Percentiles rank a stretch among this genome's conserved stretches.
These are phyloP conservation scores for Crotalus helleri DNA, from an alignment of 2,113 vertebrate genomes.

Conservation along the genomic window DNA sequence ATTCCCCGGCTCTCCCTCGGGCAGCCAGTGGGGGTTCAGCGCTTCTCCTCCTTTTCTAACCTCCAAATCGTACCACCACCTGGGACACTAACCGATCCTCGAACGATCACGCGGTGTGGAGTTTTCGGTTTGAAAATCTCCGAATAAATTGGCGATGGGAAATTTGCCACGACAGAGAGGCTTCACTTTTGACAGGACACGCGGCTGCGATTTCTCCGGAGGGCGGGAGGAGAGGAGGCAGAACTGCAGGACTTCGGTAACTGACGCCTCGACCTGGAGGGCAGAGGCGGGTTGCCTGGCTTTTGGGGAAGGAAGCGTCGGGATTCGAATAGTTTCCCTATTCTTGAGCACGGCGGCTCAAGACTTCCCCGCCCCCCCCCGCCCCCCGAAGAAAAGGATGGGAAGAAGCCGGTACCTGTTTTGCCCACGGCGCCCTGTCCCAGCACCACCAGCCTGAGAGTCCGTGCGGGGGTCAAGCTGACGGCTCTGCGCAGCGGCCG, in stretches of 20 bases:
- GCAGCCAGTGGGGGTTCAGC: background rate
- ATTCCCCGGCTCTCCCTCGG: background rate
- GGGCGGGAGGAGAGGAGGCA: background rate
- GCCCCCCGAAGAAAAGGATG: rapidly evolving
- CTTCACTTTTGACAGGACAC: background rate
- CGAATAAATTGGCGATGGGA: background rate
- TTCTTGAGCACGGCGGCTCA: background rate
- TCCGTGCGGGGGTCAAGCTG: conserved; percentile 64
- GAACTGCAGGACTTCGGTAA: too few species aligned
- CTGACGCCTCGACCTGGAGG: background rate
- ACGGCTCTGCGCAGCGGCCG: conserved; percentile 68
- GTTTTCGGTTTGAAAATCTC: background rate
- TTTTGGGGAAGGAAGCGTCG: too few species aligned
- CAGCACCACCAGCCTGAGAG: conserved; percentile 67
- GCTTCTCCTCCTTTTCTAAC: background rate
- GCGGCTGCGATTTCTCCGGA: background rate
- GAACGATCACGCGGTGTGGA: background rate
- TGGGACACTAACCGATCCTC: background rate
- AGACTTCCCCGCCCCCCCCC: too few species aligned
- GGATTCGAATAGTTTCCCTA: background rate
- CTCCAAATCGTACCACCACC: background rate
- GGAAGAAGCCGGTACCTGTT: conserved; percentile 63
- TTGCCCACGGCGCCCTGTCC: conserved; percentile 73
- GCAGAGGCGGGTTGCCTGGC: background rate
- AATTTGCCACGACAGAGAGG: background rate